These are phyloP conservation scores for Eupeodes latifasciatus DNA, from an alignment of 2,888 invertebrate genomes.

Conservation along the genomic window DNA sequence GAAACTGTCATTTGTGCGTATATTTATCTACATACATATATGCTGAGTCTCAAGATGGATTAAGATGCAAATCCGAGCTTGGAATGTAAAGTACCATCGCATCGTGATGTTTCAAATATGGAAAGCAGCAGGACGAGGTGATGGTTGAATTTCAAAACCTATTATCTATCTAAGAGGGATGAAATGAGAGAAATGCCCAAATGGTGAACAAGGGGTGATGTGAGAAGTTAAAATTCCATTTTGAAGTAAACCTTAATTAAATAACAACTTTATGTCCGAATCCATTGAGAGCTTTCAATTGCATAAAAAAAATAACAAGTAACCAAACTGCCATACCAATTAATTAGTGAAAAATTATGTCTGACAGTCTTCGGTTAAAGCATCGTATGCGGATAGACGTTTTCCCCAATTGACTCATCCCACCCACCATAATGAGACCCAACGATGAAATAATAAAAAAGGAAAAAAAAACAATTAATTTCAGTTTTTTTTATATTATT, in stretches of 20 bases:
- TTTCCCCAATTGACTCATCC: constrained; percentile 67
- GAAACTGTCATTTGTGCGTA: constrained; percentile 64
- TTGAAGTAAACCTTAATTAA: constrained; percentile 65
- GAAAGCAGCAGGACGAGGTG: no score
- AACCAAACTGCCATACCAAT: constrained; percentile 40
- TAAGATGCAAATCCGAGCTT: constrained; percentile 63
- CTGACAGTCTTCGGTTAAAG: constrained; percentile 63
- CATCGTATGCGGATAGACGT: constrained; percentile 52
- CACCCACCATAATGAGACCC: constrained; percentile 42
- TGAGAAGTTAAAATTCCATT: constrained; percentile 22
- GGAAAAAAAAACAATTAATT: constrained; percentile 68
- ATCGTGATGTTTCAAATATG: not conserved
- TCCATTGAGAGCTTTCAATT: constrained; percentile 51
- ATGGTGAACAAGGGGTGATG: not conserved
- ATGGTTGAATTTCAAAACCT: not conserved
- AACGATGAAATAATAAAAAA: constrained; percentile 43
- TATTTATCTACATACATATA: not conserved
- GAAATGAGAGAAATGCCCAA: constrained; percentile 8
- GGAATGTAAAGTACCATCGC: constrained; percentile 48
- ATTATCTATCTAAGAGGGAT: constrained; percentile 12
- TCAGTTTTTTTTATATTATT: constrained; percentile 42
- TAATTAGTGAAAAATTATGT: constrained; percentile 74
- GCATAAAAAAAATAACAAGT: constrained; percentile 1
- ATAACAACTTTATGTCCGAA: constrained; percentile 66
- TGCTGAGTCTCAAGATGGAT: constrained; percentile 73